These are phyloP conservation scores for Trinectes maculatus DNA, from an alignment of 2,113 vertebrate species.

Conservation along the genomic window DNA sequence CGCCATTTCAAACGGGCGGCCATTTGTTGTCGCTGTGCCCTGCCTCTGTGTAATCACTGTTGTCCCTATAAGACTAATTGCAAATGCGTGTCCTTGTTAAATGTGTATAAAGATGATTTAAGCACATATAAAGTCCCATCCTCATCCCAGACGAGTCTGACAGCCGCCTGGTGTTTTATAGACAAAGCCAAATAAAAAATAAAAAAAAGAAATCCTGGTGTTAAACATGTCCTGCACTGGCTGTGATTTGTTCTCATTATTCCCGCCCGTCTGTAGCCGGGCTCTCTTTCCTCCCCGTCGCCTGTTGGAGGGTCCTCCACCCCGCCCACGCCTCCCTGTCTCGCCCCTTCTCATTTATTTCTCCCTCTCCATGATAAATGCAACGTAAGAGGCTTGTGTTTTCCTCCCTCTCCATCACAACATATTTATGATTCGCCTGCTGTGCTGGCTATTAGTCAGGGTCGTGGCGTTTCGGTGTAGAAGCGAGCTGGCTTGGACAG, in stretches of 20 bases:
- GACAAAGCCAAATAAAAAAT: background rate
- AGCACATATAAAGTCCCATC: slow-evolving; percentile 10
- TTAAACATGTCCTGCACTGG: slow-evolving; percentile 11
- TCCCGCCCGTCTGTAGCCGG: slow-evolving; percentile 23
- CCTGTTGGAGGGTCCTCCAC: slow-evolving; percentile 52
- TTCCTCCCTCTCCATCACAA: slow-evolving; percentile 53
- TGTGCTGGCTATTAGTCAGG: slow-evolving; percentile 61
- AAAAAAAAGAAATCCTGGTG: slow-evolving; percentile 21
- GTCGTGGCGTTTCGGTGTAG: slow-evolving; percentile 7
- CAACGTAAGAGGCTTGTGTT: slow-evolving; percentile 48
- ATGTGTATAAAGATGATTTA: slow-evolving; percentile 44
- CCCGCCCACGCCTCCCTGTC: slow-evolving; percentile 29
- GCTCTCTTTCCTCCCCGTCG: slow-evolving; percentile 23
- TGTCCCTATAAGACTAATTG: slow-evolving; percentile 33
- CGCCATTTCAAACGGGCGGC: slow-evolving; percentile 28
- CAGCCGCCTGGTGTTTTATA: slow-evolving; percentile 15
- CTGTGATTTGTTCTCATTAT: slow-evolving; percentile 53
- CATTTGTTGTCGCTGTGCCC: background rate
- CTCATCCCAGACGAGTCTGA: slow-evolving; percentile 24
- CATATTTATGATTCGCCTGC: slow-evolving; percentile 61
- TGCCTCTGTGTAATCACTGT: slow-evolving; percentile 31
- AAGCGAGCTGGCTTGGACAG: slow-evolving; percentile 20
- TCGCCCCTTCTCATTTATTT: slow-evolving; percentile 61
- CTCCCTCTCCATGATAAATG: slow-evolving; percentile 63
- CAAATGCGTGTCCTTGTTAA: slow-evolving; percentile 51